Conservation (phyloP, 2,888 invertebrate genomes). For the Tenthredo amoena region DNA sequence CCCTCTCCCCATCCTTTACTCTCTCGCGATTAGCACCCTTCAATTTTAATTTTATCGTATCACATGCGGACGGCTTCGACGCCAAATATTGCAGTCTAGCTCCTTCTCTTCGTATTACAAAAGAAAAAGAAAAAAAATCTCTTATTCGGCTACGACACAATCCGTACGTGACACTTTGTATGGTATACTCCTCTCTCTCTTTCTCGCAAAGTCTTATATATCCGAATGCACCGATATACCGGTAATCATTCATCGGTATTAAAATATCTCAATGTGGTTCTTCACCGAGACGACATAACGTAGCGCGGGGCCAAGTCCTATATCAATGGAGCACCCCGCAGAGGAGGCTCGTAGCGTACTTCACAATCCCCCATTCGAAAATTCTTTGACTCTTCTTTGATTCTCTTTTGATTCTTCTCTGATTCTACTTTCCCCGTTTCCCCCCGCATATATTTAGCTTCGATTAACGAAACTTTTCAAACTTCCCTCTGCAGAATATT, state of each 20-base stretch:
- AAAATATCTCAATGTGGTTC: not conserved
- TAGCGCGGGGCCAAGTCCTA: not conserved
- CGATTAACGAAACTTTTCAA: not conserved
- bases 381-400: not conserved
- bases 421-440: not conserved
- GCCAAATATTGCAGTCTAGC: not conserved
- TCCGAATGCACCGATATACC: not conserved
- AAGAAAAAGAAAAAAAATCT: not conserved
- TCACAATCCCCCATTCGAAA: not conserved
- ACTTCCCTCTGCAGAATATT: not conserved
- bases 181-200: conserved; percentile 37
- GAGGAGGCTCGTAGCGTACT: not conserved
- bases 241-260: not conserved
- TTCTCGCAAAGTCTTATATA: not conserved
- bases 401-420: not conserved
- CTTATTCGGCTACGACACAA: not conserved
- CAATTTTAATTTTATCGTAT: conserved; percentile 72
- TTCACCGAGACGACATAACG: conserved; percentile 10
- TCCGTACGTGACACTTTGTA: conserved; percentile 33
- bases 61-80: conserved; percentile 53
- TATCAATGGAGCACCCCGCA: not conserved
- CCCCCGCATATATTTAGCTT: not conserved
- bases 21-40: conserved; percentile 67
- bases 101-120: not conserved
- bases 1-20: conserved; percentile 32